Base-by-base conservation (phyloP, 2,797 vertebrate genomes). In the Sebastiscus albofasciatus region DNA sequence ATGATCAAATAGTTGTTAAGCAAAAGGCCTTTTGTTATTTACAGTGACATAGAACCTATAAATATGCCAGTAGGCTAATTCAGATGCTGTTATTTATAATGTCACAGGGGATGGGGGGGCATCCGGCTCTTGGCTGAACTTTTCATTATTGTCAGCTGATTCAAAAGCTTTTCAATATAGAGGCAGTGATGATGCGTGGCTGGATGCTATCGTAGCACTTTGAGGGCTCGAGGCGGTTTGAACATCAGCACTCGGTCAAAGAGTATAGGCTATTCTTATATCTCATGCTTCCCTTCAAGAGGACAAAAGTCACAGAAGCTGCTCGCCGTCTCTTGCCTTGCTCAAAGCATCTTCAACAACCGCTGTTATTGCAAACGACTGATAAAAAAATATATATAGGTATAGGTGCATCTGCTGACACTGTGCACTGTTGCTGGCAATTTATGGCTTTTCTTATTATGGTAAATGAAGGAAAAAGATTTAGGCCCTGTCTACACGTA, bases 141-240 rank as follows among this genome's bases (percentile, higher is more conserved):
- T 77, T 62, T 54, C 36, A 58, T 74, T 74, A 65, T 65, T 72
- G 81, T 36, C 54, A 59, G 14, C 70, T 81, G 61, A 87, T 87
- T 75, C 67, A 60, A 78, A 82, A 79, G 72, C 72, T 58, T 58
- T 75, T 81, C 52, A 65, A 29, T 31, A 60, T 2, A 69, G 39
- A 82, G 29, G n/a, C 67, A 71, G 26, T 55, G 61, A 81, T 13
- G 66, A 34, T 59, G 56, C 16, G 18, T 62, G 16, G 31, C 24
- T 39, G 58, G 76, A 80, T 1, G 6, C 46, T 58, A 26, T 65
- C n/a, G 2, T 27, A 22, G n/a, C 31, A 42, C 70, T 79, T 75
- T 84, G 67, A 65, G 24, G 52, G 71, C 64, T 77, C 0, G 1
- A 59, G 84, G 81, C 69, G 4, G 52, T 77, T 82, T 55, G 20